These are phyloP conservation scores for Triops longicaudatus DNA, from an alignment of 1,140 invertebrate species.

Conservation along the genomic window DNA sequence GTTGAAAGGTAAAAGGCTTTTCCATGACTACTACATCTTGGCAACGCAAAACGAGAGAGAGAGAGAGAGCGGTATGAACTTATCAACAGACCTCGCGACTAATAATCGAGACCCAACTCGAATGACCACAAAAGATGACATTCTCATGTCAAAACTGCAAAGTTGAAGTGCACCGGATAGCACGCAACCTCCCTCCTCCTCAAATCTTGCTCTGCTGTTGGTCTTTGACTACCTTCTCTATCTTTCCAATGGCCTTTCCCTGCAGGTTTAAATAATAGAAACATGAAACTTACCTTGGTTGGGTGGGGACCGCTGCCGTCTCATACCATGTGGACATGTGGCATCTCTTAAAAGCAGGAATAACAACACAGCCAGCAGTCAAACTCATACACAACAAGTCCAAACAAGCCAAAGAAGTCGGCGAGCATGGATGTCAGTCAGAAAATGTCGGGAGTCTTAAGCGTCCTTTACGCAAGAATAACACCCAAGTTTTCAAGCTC, in stretches of 20 bases:
- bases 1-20: not conserved
- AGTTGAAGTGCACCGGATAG: not conserved
- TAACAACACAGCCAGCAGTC: not conserved
- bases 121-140: constrained; percentile 15
- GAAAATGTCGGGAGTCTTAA: not conserved
- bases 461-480: not conserved
- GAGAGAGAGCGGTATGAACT: not conserved
- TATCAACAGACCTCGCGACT: constrained; percentile 5
- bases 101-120: not conserved
- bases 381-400: not conserved
- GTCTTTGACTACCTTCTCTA: not conserved
- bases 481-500: not conserved
- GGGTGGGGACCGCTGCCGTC: not conserved
- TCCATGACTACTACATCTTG: not conserved
- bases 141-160: not conserved
- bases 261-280: not conserved
- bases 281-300: not conserved
- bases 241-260: not conserved
- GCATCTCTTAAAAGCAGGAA: not conserved
- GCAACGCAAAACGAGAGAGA: not conserved
- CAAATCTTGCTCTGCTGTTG: not conserved
- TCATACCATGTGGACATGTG: not conserved
- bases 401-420: not conserved
- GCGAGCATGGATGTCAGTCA: not conserved
- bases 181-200: not conserved